phyloP scores from a whole-genome alignment of 2,113 vertebrate genomes.

The cattle (Bos taurus) region ARS-UCD2.0 NC_037347.1:41102001-41102500 shows the following conservation, averaged over 20 bases:
- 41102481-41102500: background rate
- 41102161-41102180: background rate
- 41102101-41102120: background rate
- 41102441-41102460: background rate
- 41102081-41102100: background rate
- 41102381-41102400: background rate
- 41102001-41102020: background rate
- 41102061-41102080: background rate
- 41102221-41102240: background rate
- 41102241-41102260: background rate
- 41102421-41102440: background rate
- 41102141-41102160: background rate
- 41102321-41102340: background rate
- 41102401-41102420: background rate
- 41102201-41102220: background rate
- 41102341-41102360: slow-evolving; percentile 21
- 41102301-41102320: background rate
- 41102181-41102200: background rate
- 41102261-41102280: background rate
- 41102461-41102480: background rate
- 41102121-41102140: background rate
- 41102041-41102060: background rate
- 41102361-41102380: background rate
- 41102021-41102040: background rate
- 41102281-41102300: background rate